These are phyloP conservation scores for Drosophila stalkeri DNA, from an alignment of 2,888 invertebrate species.

Conservation along the genomic window DNA sequence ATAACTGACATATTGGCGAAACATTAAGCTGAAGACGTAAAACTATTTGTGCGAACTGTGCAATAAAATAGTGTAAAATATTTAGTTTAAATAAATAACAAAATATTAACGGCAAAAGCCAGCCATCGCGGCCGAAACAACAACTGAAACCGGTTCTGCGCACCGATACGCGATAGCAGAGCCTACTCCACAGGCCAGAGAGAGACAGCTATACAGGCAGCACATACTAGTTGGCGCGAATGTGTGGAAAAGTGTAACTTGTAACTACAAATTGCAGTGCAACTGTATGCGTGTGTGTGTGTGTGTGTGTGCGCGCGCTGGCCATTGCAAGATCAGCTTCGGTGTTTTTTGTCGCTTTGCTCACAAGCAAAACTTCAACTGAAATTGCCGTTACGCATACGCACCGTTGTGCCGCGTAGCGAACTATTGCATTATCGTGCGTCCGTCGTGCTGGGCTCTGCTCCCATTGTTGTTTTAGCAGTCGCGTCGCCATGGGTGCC, in stretches of 20 bases:
- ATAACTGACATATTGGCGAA: conserved; percentile 7
- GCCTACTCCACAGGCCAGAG: conserved; percentile 63
- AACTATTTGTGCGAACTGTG: conserved; percentile 28
- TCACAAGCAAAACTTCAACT: conserved; percentile 50
- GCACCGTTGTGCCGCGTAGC: conserved; percentile 61
- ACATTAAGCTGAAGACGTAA: conserved; percentile 2
- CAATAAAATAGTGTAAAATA: conserved; percentile 40
- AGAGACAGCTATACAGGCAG: conserved; percentile 65
- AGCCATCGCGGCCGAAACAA: conserved; percentile 48
- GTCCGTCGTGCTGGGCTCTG: conserved; percentile 10
- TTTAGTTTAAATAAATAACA: conserved; percentile 32
- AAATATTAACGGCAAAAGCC: conserved; percentile 46
- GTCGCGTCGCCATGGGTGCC: conserved; percentile 76
- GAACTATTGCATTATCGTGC: conserved; percentile 37
- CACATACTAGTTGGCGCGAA: conserved; percentile 50
- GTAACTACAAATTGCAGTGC: conserved; percentile 75
- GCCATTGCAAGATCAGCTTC: conserved; percentile 67
- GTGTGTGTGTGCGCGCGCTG: conserved; percentile 8
- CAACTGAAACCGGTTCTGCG: conserved; percentile 71
- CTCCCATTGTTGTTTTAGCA: conserved; percentile 65
- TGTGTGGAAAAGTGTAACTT: conserved; percentile 72
- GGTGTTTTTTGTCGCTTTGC: conserved; percentile 42
- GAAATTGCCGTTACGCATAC: conserved; percentile 66
- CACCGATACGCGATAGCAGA: conserved; percentile 48
- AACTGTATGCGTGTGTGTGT: conserved; percentile 36